These are phyloP conservation scores for Mus musculus DNA, from an alignment of 2,113 vertebrate species.

Conservation along the genomic window DNA sequence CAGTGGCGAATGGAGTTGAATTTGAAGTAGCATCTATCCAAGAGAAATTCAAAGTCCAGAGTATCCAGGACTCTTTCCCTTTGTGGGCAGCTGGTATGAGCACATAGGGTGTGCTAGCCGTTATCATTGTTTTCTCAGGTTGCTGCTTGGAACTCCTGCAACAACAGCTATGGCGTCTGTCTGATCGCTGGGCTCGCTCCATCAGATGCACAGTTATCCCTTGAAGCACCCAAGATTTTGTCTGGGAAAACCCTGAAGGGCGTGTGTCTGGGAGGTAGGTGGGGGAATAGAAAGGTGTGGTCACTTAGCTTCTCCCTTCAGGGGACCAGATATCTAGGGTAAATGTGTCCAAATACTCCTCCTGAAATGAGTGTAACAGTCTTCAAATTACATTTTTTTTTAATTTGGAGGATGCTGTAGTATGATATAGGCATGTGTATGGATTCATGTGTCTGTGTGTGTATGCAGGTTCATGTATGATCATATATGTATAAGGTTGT, in stretches of 20 bases:
- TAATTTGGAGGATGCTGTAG: not conserved
- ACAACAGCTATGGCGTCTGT: constrained; percentile 85
- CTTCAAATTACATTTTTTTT: not conserved
- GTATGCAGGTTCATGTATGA: not conserved
- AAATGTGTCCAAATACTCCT: not conserved
- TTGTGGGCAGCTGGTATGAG: not conserved
- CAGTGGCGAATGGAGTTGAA: not conserved
- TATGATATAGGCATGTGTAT: not conserved
- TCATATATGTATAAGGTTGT: not conserved
- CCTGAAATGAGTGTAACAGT: not conserved
- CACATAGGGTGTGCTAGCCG: not conserved
- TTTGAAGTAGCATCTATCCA: not conserved
- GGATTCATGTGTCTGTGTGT: not conserved
- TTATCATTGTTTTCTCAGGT: constrained; percentile 77
- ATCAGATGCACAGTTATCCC: constrained; percentile 60
- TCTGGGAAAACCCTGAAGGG: constrained; percentile 88
- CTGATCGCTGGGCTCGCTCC: constrained; percentile 84
- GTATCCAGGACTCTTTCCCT: not conserved
- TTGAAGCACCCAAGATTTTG: constrained; percentile 79
- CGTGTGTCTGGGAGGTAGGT: constrained; percentile 88
- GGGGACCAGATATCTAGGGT: not conserved
- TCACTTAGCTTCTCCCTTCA: not conserved
- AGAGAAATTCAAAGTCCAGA: not conserved
- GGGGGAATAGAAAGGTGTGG: not conserved
- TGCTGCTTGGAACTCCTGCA: constrained; percentile 88